Base-by-base conservation (phyloP, 1,140 invertebrate genomes). In the Tyrophagus putrescentiae region DNA sequence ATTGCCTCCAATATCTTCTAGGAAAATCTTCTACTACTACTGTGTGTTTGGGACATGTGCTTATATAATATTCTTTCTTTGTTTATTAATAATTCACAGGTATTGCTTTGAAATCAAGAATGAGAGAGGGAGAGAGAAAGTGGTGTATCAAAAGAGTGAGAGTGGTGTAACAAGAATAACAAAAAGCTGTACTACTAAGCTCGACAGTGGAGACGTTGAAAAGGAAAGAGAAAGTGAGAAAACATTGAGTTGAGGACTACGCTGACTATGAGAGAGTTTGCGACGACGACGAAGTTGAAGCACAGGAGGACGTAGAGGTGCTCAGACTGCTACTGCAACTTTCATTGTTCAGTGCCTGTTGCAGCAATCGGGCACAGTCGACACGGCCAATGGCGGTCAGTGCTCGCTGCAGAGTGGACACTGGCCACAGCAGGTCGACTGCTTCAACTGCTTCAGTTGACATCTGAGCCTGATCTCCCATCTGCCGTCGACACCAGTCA, bases 1-100 rank as follows among this genome's bases (percentile, higher is more conserved):
- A 84, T 89, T 57, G 16, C 54, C 16, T 28, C 33, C 11, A 54
- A 31, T 13, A 33, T 54, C 28, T 29, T 29, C 23, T 25, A 39
- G 13, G 7, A 60, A 27, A 32, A 61, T 11, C 13, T 33, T 59
- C 11, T 29, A 7, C 28, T 23, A 32, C 13, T 28, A 57, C 32
- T n/a, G n/a, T n/a, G n/a, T n/a, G n/a, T n/a, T n/a, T n/a, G n/a
- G n/a, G n/a, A n/a, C n/a, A n/a, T n/a, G n/a, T n/a, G n/a, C n/a
- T n/a, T n/a, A n/a, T n/a, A n/a, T n/a, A n/a, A n/a, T n/a, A n/a
- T n/a, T n/a, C n/a, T n/a, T n/a, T n/a, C n/a, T n/a, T n/a, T n/a
- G n/a, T n/a, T n/a, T n/a, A n/a, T n/a, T n/a, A n/a, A n/a, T n/a
- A n/a, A n/a, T n/a, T n/a, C n/a, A n/a, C n/a, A n/a, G n/a, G n/a